Evolutionary conservation across 2,113 vertebrate genomes (phyloP).

Genomic region (Damaliscus lunatus): DNA sequence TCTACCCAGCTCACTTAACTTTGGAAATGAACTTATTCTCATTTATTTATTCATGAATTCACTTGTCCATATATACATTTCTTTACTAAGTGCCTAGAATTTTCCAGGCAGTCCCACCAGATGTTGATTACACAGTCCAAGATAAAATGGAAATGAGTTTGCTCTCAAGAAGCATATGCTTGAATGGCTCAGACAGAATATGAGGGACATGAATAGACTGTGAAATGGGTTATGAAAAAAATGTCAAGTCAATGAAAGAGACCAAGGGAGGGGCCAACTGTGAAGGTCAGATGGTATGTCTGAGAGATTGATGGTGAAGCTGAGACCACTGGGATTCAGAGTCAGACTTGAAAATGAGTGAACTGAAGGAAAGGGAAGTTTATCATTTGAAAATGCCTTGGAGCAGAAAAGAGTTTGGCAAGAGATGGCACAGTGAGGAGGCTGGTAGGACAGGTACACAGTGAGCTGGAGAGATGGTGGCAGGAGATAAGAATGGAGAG

Average conservation of each 20-base stretch:
- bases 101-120: neutral
- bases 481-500: neutral
- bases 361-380: neutral
- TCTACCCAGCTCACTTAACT: neutral
- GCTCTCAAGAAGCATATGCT: neutral
- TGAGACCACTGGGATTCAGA: neutral
- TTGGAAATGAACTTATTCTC: neutral
- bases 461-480: neutral
- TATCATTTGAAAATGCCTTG: neutral
- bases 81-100: neutral
- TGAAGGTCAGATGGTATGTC: no score
- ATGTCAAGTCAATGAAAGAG: neutral
- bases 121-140: fast-evolving
- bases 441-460: no score
- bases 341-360: neutral
- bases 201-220: neutral
- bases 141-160: neutral
- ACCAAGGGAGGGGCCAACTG: neutral
- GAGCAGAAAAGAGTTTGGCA: neutral
- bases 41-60: neutral
- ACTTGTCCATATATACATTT: neutral
- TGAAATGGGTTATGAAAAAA: neutral
- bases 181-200: neutral
- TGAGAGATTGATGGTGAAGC: neutral
- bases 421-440: neutral